Percentiles rank a stretch among this genome's conserved stretches.
Evolutionary conservation across 2,888 invertebrate genomes (phyloP).

Genomic region (Sphaeridia pumilis): DNA sequence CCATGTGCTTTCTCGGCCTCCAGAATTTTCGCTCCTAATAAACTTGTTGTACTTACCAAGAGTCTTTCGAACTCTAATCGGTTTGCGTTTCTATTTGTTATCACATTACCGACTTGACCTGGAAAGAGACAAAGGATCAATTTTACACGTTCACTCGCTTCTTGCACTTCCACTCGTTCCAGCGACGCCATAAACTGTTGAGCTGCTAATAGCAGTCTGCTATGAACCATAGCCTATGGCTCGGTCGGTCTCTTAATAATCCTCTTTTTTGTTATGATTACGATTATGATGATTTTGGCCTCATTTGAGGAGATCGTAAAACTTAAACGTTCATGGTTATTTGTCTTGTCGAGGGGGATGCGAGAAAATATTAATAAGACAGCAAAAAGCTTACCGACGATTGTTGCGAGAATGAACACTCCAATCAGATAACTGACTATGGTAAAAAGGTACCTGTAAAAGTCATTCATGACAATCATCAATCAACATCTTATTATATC

Average conservation of each 20-base stretch:
- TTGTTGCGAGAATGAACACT: slow-evolving; percentile 94
- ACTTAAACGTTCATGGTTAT: background rate
- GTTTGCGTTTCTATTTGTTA: slow-evolving; percentile 92
- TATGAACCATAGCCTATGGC: too few relatives aligned
- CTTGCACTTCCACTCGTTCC: too few relatives aligned
- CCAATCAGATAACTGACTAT: slow-evolving; percentile 94
- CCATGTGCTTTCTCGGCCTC: background rate
- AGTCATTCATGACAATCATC: slow-evolving; percentile 2
- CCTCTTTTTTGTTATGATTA: too few relatives aligned
- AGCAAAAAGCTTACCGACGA: slow-evolving; percentile 66
- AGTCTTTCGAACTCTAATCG: slow-evolving; percentile 87
- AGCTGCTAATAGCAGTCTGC: too few relatives aligned
- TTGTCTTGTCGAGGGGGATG: background rate
- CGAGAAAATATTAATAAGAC: background rate
- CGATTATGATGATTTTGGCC: too few relatives aligned
- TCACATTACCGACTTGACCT: slow-evolving; percentile 95
- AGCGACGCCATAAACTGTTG: too few relatives aligned
- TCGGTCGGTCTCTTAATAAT: too few relatives aligned
- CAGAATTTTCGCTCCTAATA: background rate
- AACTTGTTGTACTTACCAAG: slow-evolving; percentile 50
- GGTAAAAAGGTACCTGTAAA: slow-evolving; percentile 80
- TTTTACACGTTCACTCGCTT: too few relatives aligned
- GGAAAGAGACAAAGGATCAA: too few relatives aligned
- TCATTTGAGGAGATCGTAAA: too few relatives aligned
- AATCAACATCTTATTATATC: background rate